Evolutionary conservation across 2,797 vertebrate species (phyloP).

Genomic region (Cyclura pinguis): DNA sequence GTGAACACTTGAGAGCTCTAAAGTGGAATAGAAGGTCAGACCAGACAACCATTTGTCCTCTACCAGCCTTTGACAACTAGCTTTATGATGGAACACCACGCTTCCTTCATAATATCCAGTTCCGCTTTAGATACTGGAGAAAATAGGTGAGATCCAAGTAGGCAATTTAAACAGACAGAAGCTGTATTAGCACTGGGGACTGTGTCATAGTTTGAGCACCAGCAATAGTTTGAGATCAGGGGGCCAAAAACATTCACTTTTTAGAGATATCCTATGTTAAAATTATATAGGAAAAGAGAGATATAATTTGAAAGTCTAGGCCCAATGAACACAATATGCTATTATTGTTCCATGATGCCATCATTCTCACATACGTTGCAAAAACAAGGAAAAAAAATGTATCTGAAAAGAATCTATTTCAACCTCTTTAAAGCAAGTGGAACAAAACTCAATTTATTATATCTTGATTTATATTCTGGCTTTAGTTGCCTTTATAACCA

Average conservation of each 20-base stretch:
- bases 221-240: neutral
- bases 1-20: too few relatives aligned
- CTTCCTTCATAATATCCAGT: neutral
- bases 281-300: neutral
- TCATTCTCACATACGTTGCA: neutral
- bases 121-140: neutral
- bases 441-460: slow-evolving; percentile 4
- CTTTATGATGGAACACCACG: neutral
- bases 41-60: too few relatives aligned
- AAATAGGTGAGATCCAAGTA: neutral
- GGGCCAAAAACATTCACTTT: neutral
- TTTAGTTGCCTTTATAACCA: neutral
- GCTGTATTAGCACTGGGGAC: neutral
- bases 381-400: neutral
- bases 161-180: neutral
- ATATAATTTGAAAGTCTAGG: slow-evolving; percentile 6
- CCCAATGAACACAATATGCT: slow-evolving; percentile 1
- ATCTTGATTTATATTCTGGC: neutral
- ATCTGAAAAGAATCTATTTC: slow-evolving; percentile 32
- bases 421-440: slow-evolving; percentile 17
- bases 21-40: too few relatives aligned
- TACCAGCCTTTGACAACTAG: neutral
- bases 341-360: slow-evolving; percentile 8
- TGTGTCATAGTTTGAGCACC: too few relatives aligned
- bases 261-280: slow-evolving; percentile 27